These are phyloP conservation scores for Argyrosomus japonicus DNA, from an alignment of 2,113 vertebrate genomes.

Conservation along the genomic window DNA sequence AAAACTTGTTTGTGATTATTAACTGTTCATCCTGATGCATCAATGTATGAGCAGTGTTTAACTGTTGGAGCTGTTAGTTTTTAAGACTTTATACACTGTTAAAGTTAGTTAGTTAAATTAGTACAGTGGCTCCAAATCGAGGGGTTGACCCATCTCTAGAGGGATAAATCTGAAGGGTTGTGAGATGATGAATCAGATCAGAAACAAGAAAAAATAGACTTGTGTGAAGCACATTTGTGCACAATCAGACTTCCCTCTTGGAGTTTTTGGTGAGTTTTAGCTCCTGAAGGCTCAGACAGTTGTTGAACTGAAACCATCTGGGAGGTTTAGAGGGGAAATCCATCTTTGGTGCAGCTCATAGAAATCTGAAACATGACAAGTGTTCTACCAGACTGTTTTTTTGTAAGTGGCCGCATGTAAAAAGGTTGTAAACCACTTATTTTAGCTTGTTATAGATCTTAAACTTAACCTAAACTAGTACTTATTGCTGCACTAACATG, in stretches of 20 bases:
- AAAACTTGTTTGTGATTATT: background rate
- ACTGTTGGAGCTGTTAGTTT: background rate
- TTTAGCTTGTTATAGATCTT: too few relatives aligned
- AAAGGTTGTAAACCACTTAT: too few relatives aligned
- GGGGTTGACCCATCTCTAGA: too few relatives aligned
- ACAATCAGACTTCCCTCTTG: background rate
- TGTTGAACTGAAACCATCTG: background rate
- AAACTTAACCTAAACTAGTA: too few relatives aligned
- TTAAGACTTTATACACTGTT: too few relatives aligned
- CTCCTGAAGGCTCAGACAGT: too few relatives aligned
- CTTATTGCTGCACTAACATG: too few relatives aligned
- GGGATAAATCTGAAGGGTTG: background rate
- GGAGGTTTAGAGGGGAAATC: constrained; percentile 1
- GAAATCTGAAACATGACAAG: background rate
- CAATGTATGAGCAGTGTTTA: background rate
- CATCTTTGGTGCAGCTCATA: background rate
- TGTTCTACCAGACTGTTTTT: background rate
- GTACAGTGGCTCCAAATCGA: too few relatives aligned
- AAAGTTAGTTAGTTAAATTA: too few relatives aligned
- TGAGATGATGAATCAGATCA: background rate
- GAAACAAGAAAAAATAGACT: background rate
- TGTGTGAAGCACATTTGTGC: background rate
- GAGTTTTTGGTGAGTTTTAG: background rate
- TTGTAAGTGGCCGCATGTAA: too few relatives aligned
- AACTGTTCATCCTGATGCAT: background rate